Evolutionary conservation across 2,888 invertebrate species (phyloP), one percentile per base, ranked within the genome.

Genomic region (Chaitophorus viminalis): DNA sequence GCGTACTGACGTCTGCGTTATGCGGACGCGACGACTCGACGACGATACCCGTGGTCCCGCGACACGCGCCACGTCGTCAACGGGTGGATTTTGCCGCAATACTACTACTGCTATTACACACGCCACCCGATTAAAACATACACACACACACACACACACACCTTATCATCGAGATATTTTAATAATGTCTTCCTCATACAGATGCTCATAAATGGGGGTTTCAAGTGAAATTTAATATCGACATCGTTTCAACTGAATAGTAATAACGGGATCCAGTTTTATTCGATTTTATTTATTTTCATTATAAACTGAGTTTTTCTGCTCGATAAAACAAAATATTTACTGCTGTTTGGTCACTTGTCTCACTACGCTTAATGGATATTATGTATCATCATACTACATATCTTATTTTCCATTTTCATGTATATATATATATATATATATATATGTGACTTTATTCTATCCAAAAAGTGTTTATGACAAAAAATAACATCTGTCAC

Each of bases 41-140:
- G 31, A 29, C 70, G n/a, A 21, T 5, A 21, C n/a, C 25, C 65
- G n/a, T 25, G 60, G 31, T 18, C 46, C 14, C 46, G 3, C 14
- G 46, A 60, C 36, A 3, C 33, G 52, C 65, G 25, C 54, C 79
- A 79, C 36, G 65, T 79, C 79, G 65, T 79, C 79, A 33, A 29
- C 18, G 65, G n/a, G 60, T 29, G 79, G 36, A 65, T 65, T 79
- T 79, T 68, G 79, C 65, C 79, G 79, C 79, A 79, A 65, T 65
- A 65, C 39, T 65, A 65, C 39, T 65, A 65, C 79, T 65, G 31
- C 77, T 54, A 78, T 78, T 78, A 54, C 31, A n/a, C n/a, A 21
- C 75, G 4, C 25, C 78, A 25, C 31, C 79, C 65, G 65, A 68
- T 65, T 79, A 65, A 65, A 79, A 79, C n/a, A 29, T 65, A 46